Base-by-base conservation (phyloP, 1,140 invertebrate species). In the Brachionus sp. region DNA sequence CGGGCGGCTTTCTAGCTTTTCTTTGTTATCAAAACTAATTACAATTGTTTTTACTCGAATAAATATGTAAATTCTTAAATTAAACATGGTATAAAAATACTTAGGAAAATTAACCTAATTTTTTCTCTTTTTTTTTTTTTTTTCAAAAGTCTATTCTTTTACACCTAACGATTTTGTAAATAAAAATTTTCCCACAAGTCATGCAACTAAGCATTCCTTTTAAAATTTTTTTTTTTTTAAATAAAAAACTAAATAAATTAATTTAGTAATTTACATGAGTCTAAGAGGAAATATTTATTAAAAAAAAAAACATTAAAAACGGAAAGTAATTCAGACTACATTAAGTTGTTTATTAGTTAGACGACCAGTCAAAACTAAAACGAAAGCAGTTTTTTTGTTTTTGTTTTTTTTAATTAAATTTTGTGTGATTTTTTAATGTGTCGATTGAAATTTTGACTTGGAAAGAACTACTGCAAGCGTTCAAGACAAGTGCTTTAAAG, bases 361-460 rank as follows among this genome's bases (percentile, higher is more conserved):
- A 39, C 37, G 35, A 70, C 66, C 66, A 70, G 66, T 70, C 66
- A n/a, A 70, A 37, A 70, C 2, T 16, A 70, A 70, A 70, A 70
- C 66, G 66, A 70, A 39, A 70, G 16, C 39, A 12, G 16, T 39
- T 70, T 37, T 70, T 70, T 35, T 37, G 3, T 70, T 70, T 37
- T 37, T 70, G n/a, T 70, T 35, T 37, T 66, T 35, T 39, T 70
- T 37, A 57, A 57, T 57, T 57, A 57, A 57, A 57, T 23, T 66
- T 33, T 33, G 25, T 66, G 64, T 33, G 13, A 37, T 66, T 66
- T 10, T 66, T 66, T 66, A 33, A 66, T 66, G 64, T 33, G 25
- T 66, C 64, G 25, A 66, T 5, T 33, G 3, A 33, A 66, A 66
- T 66, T 57, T 23, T 10, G 19, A 23, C 50, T 57, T 57, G 9